Evolutionary conservation across 2,888 invertebrate genomes (phyloP), one percentile per base, ranked within the genome.

Genomic region (Ligdia adustata): DNA sequence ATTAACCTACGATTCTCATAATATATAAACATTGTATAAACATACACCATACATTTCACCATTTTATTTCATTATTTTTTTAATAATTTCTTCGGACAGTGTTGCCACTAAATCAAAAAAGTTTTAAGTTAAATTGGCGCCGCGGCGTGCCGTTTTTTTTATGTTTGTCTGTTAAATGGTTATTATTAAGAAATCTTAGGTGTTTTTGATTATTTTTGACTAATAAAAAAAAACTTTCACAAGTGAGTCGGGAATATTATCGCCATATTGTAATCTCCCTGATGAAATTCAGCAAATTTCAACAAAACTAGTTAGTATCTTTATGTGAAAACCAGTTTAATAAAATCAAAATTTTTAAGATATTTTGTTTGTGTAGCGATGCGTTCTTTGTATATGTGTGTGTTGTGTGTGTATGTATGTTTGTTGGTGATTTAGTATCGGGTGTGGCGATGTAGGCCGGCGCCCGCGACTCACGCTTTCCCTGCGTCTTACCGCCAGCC

Each of bases 1-100:
- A 85, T 85, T 88, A 89, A 84, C 84, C 86, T 89, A 89, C 73
- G 68, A 85, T 87, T 86, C 77, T 84, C 84, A 83, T 85, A n/a
- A 86, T 85, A 86, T 85, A 87, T 87, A 88, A 82, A 86, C 80
- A 51, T 52, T 82, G 80, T 84, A 85, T 85, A 84, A 82, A 86
- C 83, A 81, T 82, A 82, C 87, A 82, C 77, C 83, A 77, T 81
- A 75, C 84, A 79, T 77, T 76, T 72, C 79, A 75, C 77, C 60
- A 52, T 66, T 66, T 68, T 71, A 6, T 69, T 4, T 5, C 2
- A 18, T 7, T 18, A 6, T 69, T 67, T 72, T 75, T 72, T 74
- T 78, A 68, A 46, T 41, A 35, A 35, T 40, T 40, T 37, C 33
- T 38, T 24, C 41, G 7, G 18, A 4, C 41, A 32, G 13, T 35